Evolutionary conservation across 2,888 invertebrate genomes (phyloP), one percentile per base, ranked within the genome.

Genomic region (Sphinx pinastri): DNA sequence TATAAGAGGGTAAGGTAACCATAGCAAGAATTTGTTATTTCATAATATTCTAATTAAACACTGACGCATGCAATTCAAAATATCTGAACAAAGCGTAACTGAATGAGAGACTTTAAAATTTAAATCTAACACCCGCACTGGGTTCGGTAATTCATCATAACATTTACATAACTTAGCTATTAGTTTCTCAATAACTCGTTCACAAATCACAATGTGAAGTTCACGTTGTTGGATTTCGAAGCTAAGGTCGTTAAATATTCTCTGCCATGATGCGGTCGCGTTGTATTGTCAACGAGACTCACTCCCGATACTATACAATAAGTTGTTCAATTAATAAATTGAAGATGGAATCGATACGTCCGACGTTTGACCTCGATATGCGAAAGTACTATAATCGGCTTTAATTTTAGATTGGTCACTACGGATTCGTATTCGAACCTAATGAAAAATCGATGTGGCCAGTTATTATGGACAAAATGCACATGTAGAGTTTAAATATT

Each of bases 391-490:
- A 73, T 72, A 70, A 75, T 74, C 66, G 55, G 52, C 47, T 76
- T 77, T 75, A 76, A 77, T 75, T 77, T 77, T 78, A 76, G 75
- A 73, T 74, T 72, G 72, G 73, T 78, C 75, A 75, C 76, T 74
- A 75, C 69, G 66, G 68, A 71, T 66, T 67, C 58, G 58, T 52
- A 70, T 25, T 69, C 70, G 49, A 55, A 66, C 58, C 71, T 76
- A 75, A 77, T 78, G 75, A 76, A 79, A 77, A 77, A 78, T 79
- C 79, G 75, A 79, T 79, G 73, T 54, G 31, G 47, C 55, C 51
- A 52, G 49, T 67, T 45, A 59, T 47, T 45, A 4, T 69, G 11
- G 19, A 49, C 63, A 13, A 25, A 25, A 19, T 45, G 54, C 13
- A 47, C 16, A 63, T 19, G 63, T 63, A 63, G 38, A 7, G 38